Evolutionary conservation across 2,888 invertebrate species (phyloP), one percentile per base, ranked within the genome.

Genomic region (Ischnus inquisitorius): DNA sequence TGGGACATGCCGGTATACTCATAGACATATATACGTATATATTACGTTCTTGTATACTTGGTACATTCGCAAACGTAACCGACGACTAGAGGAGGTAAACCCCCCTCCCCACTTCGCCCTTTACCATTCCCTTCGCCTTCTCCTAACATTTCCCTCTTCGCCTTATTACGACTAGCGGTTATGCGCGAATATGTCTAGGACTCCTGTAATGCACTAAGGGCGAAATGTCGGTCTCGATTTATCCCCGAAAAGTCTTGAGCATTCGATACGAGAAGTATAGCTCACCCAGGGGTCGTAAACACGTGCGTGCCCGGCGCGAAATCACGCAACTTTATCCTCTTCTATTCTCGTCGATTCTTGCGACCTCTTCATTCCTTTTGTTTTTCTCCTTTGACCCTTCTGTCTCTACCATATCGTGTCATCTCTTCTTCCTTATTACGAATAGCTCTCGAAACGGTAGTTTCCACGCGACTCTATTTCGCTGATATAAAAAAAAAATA

Each of bases 1-100:
- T 81, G 92, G 91, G 92, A 86, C 90, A 82, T 85, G 39, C n/a
- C 75, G 34, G 48, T 68, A 28, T 68, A 60, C 34, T 57, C 67
- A 54, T 34, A 48, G 78, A 54, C 34, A 79, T 65, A 82, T 25
- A 76, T 8, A 39, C 22, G 67, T 41, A 71, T 4, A 67, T 34
- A 60, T n/a, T 77, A 57, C 39, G 41, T 60, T 71, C 43, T n/a
- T 62, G 65, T 62, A 76, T 75, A 79, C 76, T 72, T 67, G 64
- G 81, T 79, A 82, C 77, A 82, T 75, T 79, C 71, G 75, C 72
- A 69, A 79, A 72, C 64, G 75, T 74, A 41, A 60, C 72, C 85
- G 83, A 77, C 79, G 67, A 74, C 76, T 68, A 43, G n/a, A n/a
- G 80, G 79, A 78, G 77, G 39, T 51, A 48, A 34, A 4, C 34